Evolutionary conservation across 2,113 vertebrate species (phyloP).

Genomic region (Corythaeola cristata): DNA sequence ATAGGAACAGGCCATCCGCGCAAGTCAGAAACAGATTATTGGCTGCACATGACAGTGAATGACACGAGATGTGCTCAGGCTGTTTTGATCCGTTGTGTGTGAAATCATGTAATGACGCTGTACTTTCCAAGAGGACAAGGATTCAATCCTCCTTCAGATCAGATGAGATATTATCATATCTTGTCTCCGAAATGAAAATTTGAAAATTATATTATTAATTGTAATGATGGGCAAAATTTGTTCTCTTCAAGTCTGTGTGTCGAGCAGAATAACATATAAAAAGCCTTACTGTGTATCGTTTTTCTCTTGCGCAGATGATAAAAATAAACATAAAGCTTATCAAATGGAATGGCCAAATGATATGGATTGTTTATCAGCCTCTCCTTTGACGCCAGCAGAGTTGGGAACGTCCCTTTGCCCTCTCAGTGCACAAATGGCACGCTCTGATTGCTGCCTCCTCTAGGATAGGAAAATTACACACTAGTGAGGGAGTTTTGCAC

Average conservation of each 20-base stretch:
- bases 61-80: background rate
- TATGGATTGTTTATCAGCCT: constrained; percentile 11
- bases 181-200: background rate
- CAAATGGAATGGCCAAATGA: background rate
- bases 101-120: background rate
- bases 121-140: background rate
- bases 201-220: background rate
- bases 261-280: background rate
- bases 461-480: background rate
- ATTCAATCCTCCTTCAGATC: background rate
- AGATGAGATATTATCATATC: background rate
- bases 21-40: constrained; percentile 8
- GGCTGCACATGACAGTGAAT: background rate
- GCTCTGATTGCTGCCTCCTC: background rate
- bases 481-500: background rate
- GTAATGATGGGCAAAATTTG: background rate
- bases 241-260: background rate
- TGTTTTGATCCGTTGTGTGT: background rate
- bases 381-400: background rate
- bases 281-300: rapidly evolving
- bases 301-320: background rate
- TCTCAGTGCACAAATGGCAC: background rate
- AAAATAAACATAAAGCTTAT: background rate
- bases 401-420: background rate
- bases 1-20: background rate